These are phyloP conservation scores for Nixonia krombeini DNA, from an alignment of 1,140 invertebrate species.

Conservation along the genomic window DNA sequence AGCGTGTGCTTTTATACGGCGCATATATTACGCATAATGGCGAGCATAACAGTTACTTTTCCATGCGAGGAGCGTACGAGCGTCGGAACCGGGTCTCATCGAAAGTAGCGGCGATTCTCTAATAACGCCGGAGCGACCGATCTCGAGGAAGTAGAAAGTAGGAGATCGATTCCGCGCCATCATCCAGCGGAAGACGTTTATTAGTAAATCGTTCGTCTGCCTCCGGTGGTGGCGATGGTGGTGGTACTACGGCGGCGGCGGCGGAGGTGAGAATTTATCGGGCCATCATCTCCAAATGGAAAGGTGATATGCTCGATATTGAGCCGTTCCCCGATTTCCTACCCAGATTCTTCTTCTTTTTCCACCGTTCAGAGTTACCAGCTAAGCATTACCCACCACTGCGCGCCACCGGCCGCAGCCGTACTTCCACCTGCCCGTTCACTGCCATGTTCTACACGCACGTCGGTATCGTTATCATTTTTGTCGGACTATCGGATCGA, in stretches of 20 bases:
- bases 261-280: conserved; percentile 49
- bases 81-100: too few species aligned
- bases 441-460: background rate
- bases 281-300: conserved; percentile 43
- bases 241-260: background rate
- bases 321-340: too few species aligned
- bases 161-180: conserved; percentile 49
- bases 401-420: too few species aligned
- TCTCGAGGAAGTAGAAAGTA: conserved; percentile 54
- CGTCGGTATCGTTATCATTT: conserved; percentile 15
- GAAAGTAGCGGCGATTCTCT: conserved; percentile 37
- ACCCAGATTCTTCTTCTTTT: too few species aligned
- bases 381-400: too few species aligned
- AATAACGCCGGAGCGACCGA: conserved; percentile 14
- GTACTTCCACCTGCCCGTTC: background rate
- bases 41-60: conserved; percentile 39
- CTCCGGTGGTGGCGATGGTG: conserved; percentile 24
- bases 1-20: conserved; percentile 19
- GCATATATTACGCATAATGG: conserved; percentile 45
- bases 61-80: conserved; percentile 29
- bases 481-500: conserved; percentile 6
- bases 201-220: conserved; percentile 47
- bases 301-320: conserved; percentile 17
- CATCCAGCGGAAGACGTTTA: conserved; percentile 46
- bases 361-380: too few species aligned